Conservation (phyloP, 2,888 invertebrate species). For the Drosophila meridionalis region DNA sequence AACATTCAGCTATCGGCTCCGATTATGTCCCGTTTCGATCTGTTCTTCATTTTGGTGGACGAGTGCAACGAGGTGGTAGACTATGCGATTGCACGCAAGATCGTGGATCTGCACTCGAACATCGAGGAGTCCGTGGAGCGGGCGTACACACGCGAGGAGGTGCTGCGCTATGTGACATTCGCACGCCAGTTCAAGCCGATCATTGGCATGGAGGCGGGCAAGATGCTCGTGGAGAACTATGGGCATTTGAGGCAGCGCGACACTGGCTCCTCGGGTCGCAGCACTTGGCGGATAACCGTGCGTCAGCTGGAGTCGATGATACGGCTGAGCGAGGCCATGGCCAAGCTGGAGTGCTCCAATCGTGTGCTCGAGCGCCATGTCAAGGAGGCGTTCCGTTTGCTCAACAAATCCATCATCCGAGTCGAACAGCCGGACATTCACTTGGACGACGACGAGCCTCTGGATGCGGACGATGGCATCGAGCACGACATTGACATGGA, state of each 20-base stretch:
- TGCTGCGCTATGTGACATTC: conserved; percentile 97
- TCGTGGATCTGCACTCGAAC: conserved; percentile 96
- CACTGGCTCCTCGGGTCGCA: conserved; percentile 88
- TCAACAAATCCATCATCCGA: conserved; percentile 98
- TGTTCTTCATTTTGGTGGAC: conserved; percentile 99
- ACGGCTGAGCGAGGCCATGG: conserved; percentile 97
- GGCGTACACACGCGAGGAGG: conserved; percentile 94
- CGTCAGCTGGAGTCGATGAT: conserved; percentile 98
- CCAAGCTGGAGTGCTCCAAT: conserved; percentile 97
- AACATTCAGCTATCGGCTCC: conserved; percentile 97
- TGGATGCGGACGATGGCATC: conserved; percentile 84
- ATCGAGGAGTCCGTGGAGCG: conserved; percentile 92
- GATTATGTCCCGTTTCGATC: conserved; percentile 99
- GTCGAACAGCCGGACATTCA: conserved; percentile 99
- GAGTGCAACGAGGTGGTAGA: conserved; percentile 98
- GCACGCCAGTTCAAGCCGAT: conserved; percentile 97
- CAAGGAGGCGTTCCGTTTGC: conserved; percentile 93
- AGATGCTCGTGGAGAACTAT: conserved; percentile 95
- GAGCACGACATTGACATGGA: conserved; percentile 87
- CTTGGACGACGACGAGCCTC: conserved; percentile 91
- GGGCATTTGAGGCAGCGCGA: conserved; percentile 94
- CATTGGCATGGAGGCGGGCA: conserved; percentile 92
- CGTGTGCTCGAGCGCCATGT: conserved; percentile 95
- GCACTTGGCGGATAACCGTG: conserved; percentile 98
- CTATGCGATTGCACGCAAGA: conserved; percentile 98